These are phyloP conservation scores for Felis catus DNA, from an alignment of 2,113 vertebrate species.

Conservation along the genomic window DNA sequence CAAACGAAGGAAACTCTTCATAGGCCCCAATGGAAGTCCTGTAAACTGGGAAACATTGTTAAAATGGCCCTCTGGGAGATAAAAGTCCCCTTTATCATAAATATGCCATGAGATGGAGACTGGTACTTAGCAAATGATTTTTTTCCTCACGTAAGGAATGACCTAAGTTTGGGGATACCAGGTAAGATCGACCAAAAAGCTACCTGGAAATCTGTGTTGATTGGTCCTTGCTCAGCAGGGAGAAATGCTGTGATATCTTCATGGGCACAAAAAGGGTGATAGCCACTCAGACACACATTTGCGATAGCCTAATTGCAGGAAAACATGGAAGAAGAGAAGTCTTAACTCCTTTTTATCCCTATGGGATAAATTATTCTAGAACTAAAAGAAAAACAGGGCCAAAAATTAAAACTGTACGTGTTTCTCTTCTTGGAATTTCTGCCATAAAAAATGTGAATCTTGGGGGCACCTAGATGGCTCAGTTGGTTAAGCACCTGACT, in stretches of 20 bases:
- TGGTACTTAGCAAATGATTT: background rate
- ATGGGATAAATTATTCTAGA: background rate
- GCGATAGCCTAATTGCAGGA: background rate
- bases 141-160: background rate
- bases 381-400: background rate
- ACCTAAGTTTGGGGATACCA: background rate
- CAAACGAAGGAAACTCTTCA: background rate
- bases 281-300: background rate
- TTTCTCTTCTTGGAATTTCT: background rate
- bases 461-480: background rate
- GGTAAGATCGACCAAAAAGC: background rate
- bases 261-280: background rate
- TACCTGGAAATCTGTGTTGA: background rate
- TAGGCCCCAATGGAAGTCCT: background rate
- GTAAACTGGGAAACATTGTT: background rate
- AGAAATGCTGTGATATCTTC: background rate
- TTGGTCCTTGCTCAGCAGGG: background rate
- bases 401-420: background rate
- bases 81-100: background rate
- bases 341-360: background rate
- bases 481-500: too few species aligned
- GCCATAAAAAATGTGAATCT: background rate
- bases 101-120: background rate
- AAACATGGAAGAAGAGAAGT: background rate
- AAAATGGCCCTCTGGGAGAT: background rate